Base-by-base conservation (phyloP, 1,140 invertebrate species). In the Aphelinus atriplicis region DNA sequence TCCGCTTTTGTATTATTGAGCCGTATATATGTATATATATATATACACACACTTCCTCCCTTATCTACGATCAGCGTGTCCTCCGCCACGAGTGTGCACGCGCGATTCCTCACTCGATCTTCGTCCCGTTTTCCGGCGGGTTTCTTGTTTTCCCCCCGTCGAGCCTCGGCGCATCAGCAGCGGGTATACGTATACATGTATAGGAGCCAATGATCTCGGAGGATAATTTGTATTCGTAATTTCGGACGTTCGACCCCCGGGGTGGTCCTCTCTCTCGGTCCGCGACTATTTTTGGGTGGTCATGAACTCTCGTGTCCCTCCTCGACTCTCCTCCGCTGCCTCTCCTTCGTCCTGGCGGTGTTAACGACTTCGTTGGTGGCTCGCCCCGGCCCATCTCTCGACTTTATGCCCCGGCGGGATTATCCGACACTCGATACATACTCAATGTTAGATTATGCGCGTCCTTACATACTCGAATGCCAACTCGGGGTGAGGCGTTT, bases 251-350 rank as follows among this genome's bases (percentile, higher is more conserved):
- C 26, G 26, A 26, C 3, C 1, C 46, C 45, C 45, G 7, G 57
- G 57, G 9, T 3, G 43, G 43, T 57, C 65, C 7, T 56, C n/a
- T 45, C 4, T 10, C 4, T 45, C 2, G 45, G 26, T 26, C 26
- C 26, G 7, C 53, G 46, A 42, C 53, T 10, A 57, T 42, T 62
- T 68, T 61, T 74, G 58, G 73, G 66, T 74, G 73, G 66, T 69
- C 73, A 63, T 68, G 65, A 69, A 53, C 62, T 66, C 60, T 55
- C 26, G 26, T 26, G 26, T 26, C 26, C 26, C 26, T 26, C 26
- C 26, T 0, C 26, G 26, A 26, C 26, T 26, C 26, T 26, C 26
- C 26, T 26, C 26, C 26, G 26, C 26, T 26, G 26, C 26, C 26
- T 26, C 26, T 26, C 26, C 26, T 26, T 26, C 26, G 26, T 26